Percentiles rank a stretch among this genome's conserved stretches.
Evolutionary conservation across 2,888 invertebrate genomes (phyloP).

Genomic region (Magallana nippona): DNA sequence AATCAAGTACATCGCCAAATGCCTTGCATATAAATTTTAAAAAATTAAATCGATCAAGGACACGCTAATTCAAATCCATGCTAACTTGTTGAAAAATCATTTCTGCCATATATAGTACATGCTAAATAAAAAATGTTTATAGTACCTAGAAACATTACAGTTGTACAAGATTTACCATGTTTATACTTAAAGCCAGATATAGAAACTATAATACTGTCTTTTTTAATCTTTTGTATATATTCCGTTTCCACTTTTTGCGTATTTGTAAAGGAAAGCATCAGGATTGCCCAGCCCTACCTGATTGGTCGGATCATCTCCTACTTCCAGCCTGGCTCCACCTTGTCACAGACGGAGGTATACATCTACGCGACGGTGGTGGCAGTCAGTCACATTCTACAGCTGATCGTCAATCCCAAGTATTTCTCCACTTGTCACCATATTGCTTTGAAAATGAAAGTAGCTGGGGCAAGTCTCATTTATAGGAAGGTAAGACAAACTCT

Average conservation of each 20-base stretch:
- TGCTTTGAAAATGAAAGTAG: conserved; percentile 58
- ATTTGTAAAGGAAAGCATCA: conserved; percentile 67
- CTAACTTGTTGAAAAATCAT: too few relatives aligned
- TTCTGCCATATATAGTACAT: too few relatives aligned
- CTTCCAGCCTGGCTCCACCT: conserved; percentile 65
- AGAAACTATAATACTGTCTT: too few relatives aligned
- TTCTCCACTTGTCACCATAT: conserved; percentile 54
- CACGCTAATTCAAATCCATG: too few relatives aligned
- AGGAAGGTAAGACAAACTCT: conserved; percentile 50
- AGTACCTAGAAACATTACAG: too few relatives aligned
- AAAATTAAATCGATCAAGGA: too few relatives aligned
- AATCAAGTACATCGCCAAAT: too few relatives aligned
- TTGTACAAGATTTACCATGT: too few relatives aligned
- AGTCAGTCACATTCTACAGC: conserved; percentile 45
- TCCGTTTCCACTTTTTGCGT: conserved; percentile 13
- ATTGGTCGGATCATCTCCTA: conserved; percentile 79
- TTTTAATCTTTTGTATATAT: too few relatives aligned
- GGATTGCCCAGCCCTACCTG: conserved; percentile 78
- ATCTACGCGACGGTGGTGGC: conserved; percentile 52
- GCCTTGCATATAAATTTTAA: too few relatives aligned
- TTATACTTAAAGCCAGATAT: too few relatives aligned
- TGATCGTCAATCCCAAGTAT: conserved; percentile 49
- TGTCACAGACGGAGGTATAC: conserved; percentile 53
- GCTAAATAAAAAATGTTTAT: too few relatives aligned
- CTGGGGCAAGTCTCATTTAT: conserved; percentile 57